A percentile compares a stretch with the other conserved stretches of the same genome.
These are phyloP conservation scores for Sinosuthora webbiana DNA, from an alignment of 2,113 vertebrate species.

Conservation along the genomic window DNA sequence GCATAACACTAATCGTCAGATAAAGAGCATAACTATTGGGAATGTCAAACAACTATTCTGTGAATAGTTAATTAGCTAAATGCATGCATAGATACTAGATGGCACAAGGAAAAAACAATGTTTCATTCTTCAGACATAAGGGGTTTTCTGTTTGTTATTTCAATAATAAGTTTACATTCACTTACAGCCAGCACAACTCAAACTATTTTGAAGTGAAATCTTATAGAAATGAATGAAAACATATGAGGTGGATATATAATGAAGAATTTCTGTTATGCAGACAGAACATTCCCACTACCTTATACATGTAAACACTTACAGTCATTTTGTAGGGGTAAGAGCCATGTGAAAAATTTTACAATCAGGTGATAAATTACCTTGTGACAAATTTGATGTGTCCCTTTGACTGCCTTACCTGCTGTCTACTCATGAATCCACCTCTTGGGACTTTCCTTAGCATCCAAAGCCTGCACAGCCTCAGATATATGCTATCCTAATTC, in stretches of 20 bases:
- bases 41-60: not conserved
- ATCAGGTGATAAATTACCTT: not conserved
- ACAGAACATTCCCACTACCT: not conserved
- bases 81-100: slow-evolving; percentile 63
- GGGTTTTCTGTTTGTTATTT: slow-evolving; percentile 71
- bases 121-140: slow-evolving; percentile 68
- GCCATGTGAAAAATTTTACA: not conserved
- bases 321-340: not conserved
- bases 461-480: not conserved
- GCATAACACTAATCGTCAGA: slow-evolving; percentile 21
- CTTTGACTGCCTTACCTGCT: not conserved
- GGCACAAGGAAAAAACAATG: not conserved
- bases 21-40: not conserved
- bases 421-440: not conserved
- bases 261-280: not conserved
- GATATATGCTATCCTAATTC: not conserved
- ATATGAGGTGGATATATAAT: not conserved
- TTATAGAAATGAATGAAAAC: slow-evolving; percentile 15
- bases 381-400: not conserved
- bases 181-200: slow-evolving; percentile 64
- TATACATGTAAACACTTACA: not conserved
- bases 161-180: slow-evolving; percentile 75
- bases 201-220: slow-evolving; percentile 46
- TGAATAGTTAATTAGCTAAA: slow-evolving; percentile 56
- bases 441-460: not conserved